Evolutionary conservation across 2,113 vertebrate species (phyloP).

Genomic region (Phodopus roborovskii): DNA sequence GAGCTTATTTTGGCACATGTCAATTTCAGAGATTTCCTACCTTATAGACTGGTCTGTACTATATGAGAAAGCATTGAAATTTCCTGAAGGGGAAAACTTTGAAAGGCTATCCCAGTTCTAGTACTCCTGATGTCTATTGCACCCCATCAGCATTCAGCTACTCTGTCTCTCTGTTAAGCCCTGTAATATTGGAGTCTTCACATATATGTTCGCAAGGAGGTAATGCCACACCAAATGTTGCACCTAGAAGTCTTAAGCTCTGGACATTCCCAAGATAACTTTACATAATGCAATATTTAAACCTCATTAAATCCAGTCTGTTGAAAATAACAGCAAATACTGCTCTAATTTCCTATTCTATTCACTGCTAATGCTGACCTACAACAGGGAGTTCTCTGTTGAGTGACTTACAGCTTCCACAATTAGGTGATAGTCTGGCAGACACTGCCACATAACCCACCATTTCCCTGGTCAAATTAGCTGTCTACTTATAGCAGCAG

Average conservation of each 20-base stretch:
- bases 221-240: background rate
- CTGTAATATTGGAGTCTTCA: background rate
- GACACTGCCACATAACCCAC: conserved; percentile 44
- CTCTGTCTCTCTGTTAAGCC: background rate
- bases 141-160: background rate
- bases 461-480: conserved; percentile 71
- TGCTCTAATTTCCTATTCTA: background rate
- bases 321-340: background rate
- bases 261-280: background rate
- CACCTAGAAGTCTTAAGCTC: background rate
- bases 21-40: background rate
- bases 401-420: conserved; percentile 59
- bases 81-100: background rate
- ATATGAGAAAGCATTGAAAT: background rate
- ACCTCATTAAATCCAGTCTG: background rate
- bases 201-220: background rate
- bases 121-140: no score
- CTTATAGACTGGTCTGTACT: background rate
- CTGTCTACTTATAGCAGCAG: conserved; percentile 63
- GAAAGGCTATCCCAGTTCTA: background rate
- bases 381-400: background rate
- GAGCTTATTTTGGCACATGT: background rate
- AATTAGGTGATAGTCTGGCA: conserved; percentile 56
- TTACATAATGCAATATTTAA: background rate
- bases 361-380: background rate